Percentiles rank a stretch among this genome's conserved stretches.
Conservation (phyloP, 2,797 vertebrate species). For the Dermochelys coriacea region DNA sequence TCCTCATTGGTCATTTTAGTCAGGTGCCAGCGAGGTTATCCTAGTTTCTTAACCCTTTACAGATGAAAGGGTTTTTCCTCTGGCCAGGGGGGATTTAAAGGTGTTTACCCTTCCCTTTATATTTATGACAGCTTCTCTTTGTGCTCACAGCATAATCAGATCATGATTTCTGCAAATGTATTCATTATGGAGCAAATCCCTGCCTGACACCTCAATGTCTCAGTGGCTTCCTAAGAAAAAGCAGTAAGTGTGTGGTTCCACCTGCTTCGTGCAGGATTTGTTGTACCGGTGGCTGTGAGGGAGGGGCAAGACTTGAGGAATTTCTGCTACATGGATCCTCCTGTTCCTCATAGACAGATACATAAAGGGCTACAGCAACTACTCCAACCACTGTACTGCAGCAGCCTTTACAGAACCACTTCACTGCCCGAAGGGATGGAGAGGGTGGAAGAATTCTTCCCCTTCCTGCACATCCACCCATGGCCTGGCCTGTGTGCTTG, state of each 20-base stretch:
- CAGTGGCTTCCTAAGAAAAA: neutral
- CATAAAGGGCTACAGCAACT: no score
- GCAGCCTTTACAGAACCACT: neutral
- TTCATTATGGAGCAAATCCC: neutral
- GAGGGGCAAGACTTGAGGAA: neutral
- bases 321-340: neutral
- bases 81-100: no score
- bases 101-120: no score
- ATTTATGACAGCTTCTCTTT: neutral
- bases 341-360: neutral
- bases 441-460: neutral
- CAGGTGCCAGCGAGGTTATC: no score
- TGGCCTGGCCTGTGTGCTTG: neutral
- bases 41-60: no score
- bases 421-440: neutral
- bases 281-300: neutral
- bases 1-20: no score
- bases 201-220: no score
- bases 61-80: no score
- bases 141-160: neutral
- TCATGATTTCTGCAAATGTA: neutral
- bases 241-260: neutral
- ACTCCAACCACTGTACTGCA: neutral
- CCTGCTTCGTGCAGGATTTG: neutral
- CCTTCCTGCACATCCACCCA: neutral